Evolutionary conservation across 1,140 invertebrate genomes (phyloP), one percentile per base, ranked within the genome.

Genomic region (Nautilus pompilius): DNA sequence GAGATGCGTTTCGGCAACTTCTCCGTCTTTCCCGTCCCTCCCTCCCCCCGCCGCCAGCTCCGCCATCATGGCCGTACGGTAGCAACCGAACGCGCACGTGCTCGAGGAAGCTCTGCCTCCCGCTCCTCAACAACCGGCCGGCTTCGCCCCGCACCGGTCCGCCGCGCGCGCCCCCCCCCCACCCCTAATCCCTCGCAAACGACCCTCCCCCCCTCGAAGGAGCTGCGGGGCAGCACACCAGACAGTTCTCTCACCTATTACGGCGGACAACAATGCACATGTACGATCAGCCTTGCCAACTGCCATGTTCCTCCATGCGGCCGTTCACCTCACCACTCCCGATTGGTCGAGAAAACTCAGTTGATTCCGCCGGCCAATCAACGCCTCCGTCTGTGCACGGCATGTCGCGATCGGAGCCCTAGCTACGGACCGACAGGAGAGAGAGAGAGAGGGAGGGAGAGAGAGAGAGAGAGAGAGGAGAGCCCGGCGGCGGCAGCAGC

Each of bases 311-410:
- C n/a, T 53, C 5, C 5, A 22, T 66, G n/a, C n/a, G n/a, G n/a
- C n/a, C n/a, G n/a, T n/a, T n/a, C n/a, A n/a, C n/a, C n/a, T n/a
- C n/a, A n/a, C n/a, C n/a, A n/a, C n/a, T n/a, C n/a, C n/a, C n/a
- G 13, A 75, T 75, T 75, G 71, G 73, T 48, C 66, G n/a, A 49
- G 33, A n/a, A 26, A 36, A 46, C 60, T 73, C 71, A 68, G 73
- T 72, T 75, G 63, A 75, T 75, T 32, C 32, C 41, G 58, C 33
- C 32, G 57, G 46, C 73, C 69, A 73, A 75, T 73, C 60, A 62
- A 26, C 61, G 17, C 20, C 22, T 58, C 41, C 57, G 58, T 65
- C 55, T 30, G 55, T 57, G 34, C 53, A 46, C 28, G 62, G 32
- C 53, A 61, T 32, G 51, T 59, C 55, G 58, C 58, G 32, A 26